These are phyloP conservation scores for Lepidurus packardi DNA, from an alignment of 1,140 invertebrate genomes.

Conservation along the genomic window DNA sequence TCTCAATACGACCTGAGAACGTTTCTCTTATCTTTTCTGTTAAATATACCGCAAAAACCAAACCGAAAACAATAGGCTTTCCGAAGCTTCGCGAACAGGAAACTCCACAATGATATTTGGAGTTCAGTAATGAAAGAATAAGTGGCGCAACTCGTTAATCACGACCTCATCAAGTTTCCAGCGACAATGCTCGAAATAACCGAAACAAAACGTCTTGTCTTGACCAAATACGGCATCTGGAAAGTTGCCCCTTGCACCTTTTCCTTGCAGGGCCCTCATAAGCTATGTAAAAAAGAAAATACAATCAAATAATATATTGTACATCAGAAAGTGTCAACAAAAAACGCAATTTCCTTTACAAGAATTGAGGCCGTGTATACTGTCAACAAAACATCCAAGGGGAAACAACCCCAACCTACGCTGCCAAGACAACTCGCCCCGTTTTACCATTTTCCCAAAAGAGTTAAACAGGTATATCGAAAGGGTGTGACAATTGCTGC, in stretches of 20 bases:
- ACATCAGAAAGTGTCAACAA: not conserved
- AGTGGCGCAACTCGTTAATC: not conserved
- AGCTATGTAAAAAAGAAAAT: too few species aligned
- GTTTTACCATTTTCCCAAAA: not conserved
- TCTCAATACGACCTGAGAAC: not conserved
- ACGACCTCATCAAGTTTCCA: not conserved
- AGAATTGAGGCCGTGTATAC: not conserved
- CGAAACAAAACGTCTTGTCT: not conserved
- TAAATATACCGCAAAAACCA: not conserved
- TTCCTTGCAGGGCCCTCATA: too few species aligned
- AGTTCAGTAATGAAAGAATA: too few species aligned
- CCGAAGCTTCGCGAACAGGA: too few species aligned
- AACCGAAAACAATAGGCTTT: too few species aligned
- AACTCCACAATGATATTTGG: too few species aligned
- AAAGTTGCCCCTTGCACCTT: not conserved
- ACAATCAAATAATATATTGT: not conserved
- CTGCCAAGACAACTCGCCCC: not conserved
- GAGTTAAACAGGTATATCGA: constrained; percentile 3
- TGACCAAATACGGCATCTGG: not conserved
- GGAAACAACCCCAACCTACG: too few species aligned
- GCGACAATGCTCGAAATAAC: not conserved
- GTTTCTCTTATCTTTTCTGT: not conserved
- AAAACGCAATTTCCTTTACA: not conserved
- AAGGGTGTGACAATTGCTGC: not conserved
- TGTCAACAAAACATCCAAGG: not conserved